phyloP scores from a whole-genome alignment of 2,888 invertebrate genomes.

The Tiliacea aurago region DNA sequence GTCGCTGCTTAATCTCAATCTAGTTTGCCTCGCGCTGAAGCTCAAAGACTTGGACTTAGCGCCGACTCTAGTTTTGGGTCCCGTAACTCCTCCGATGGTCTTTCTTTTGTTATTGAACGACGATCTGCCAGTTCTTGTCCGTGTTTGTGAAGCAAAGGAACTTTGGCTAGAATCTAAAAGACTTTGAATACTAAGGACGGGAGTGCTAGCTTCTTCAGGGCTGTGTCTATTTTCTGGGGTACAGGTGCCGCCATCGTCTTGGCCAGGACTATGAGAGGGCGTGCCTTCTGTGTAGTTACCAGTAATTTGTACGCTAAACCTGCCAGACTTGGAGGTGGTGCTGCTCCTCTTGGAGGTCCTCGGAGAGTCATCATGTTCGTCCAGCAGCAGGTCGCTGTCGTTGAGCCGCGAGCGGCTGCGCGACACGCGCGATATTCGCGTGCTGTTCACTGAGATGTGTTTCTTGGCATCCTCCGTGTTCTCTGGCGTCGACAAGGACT shows the following conservation, averaged over 20 bases:
- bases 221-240: conserved; percentile 80
- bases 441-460: conserved; percentile 73
- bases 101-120: conserved; percentile 69
- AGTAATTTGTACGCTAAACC: conserved; percentile 6
- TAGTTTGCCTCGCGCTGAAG: conserved; percentile 62
- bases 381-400: conserved; percentile 75
- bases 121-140: conserved; percentile 51
- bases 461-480: conserved; percentile 74
- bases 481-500: conserved; percentile 72
- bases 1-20: conserved; percentile 68
- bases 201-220: conserved; percentile 79
- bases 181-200: conserved; percentile 81
- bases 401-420: conserved; percentile 77
- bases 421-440: conserved; percentile 72
- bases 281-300: conserved; percentile 6
- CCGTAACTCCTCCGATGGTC: conserved; percentile 72
- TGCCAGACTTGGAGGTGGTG: conserved; percentile 50
- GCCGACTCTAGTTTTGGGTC: conserved; percentile 61
- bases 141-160: conserved; percentile 60
- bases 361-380: conserved; percentile 72
- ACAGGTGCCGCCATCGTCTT: conserved; percentile 65
- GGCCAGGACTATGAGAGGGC: conserved; percentile 30
- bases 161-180: conserved; percentile 77
- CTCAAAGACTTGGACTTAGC: conserved; percentile 73
- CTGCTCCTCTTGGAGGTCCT: conserved; percentile 68